Evolutionary conservation across 2,113 vertebrate genomes (phyloP).

Genomic region (Calonectris borealis): DNA sequence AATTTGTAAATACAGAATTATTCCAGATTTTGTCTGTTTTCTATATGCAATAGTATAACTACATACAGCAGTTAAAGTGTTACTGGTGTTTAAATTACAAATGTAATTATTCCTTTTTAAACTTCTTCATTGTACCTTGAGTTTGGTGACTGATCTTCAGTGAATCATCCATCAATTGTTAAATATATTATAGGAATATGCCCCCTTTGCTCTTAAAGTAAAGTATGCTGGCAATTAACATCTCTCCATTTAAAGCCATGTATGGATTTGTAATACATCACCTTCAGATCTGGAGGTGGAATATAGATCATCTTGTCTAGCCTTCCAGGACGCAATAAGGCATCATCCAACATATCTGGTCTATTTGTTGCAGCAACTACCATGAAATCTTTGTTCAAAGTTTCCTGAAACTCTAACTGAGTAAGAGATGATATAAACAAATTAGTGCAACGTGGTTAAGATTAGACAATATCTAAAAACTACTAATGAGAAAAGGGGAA

Average conservation of each 20-base stretch:
- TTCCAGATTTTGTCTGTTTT: not conserved
- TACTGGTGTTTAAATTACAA: not conserved
- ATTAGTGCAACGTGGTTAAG: not conserved
- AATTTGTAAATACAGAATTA: not conserved
- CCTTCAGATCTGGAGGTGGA: slow-evolving; percentile 90
- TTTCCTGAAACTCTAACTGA: slow-evolving; percentile 84
- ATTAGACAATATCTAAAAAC: not conserved
- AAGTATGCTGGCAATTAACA: not conserved
- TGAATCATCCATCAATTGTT: not conserved
- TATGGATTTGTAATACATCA: slow-evolving; percentile 22
- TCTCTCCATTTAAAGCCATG: not conserved
- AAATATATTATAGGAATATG: not conserved
- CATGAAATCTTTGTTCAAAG: slow-evolving; percentile 85
- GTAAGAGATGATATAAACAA: not conserved
- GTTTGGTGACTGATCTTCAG: not conserved
- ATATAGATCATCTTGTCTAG: slow-evolving; percentile 91
- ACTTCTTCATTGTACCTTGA: not conserved
- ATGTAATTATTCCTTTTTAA: not conserved
- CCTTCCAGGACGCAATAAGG: slow-evolving; percentile 91
- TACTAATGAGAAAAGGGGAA: not conserved
- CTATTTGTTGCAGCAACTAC: slow-evolving; percentile 94
- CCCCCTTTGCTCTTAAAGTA: not conserved
- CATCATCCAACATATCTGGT: slow-evolving; percentile 88
- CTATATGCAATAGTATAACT: not conserved
- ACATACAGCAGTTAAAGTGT: not conserved